Base-by-base conservation (phyloP, 2,113 vertebrate species). In the Actenoides lindsayi region DNA sequence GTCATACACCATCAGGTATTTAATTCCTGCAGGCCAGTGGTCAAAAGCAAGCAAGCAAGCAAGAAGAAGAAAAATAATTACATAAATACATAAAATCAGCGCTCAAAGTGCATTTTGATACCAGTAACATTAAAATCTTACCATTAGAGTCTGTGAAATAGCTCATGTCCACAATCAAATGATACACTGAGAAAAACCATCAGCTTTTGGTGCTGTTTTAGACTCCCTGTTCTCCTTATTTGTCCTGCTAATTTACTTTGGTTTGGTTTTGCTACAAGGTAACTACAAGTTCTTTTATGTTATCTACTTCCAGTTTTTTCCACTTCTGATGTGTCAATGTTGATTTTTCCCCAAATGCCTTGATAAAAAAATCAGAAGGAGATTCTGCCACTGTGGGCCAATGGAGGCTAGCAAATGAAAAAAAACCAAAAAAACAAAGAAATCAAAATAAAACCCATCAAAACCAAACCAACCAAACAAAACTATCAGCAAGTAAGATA, bases 1-100 rank as follows among this genome's bases (percentile, higher is more conserved):
- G 77, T 92, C 56, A 89, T 9, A 96, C 77, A 89, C 50, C 41
- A 89, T 79, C 81, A 91, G 83, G 67, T 95, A 95, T 42, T 93
- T 81, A 90, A 94, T 64, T 78, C 73, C 76, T 50, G 77, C 51
- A 89, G 80, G 48, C 80, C 60, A 68, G 23, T 31, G 46, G 17
- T 60, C 50, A 78, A 42, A 69, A 48, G 16, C 4, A 11, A 23
- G 6, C 9, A 10, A 11, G 50, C 48, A 16, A 19, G 5, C n/a
- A 25, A 50, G 16, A 23, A 5, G 15, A 25, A 35, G 7, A 8
- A 11, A 3, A 3, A 20, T 20, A 18, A 31, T 46, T 5, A 23
- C 20, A 7, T 16, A 50, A 46, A 15, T 6, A 15, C 16, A 24
- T 14, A 46, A 50, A 24, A 17, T 18, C 13, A 37, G 13, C 67